Conservation (phyloP, 2,888 invertebrate genomes). For the Parochlus steinenii region DNA sequence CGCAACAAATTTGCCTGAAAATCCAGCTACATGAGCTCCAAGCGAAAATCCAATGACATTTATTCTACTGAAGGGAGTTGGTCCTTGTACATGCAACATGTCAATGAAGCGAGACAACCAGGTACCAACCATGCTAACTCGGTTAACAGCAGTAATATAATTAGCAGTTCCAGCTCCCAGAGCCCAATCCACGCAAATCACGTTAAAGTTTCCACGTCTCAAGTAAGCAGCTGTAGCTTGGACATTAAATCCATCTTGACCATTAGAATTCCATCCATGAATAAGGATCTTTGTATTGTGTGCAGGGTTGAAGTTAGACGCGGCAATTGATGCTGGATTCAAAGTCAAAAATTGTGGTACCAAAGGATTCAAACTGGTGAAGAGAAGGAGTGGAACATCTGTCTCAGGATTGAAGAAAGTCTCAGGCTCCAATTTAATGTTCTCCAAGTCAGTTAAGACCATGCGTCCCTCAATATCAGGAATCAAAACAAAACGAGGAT, state of each 20-base stretch:
- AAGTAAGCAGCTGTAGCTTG: constrained; percentile 7
- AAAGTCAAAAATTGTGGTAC: background rate
- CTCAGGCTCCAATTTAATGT: background rate
- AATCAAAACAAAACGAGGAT: constrained; percentile 6
- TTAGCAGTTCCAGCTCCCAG: background rate
- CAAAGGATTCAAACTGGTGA: constrained; percentile 8
- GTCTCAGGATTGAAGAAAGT: constrained; percentile 4
- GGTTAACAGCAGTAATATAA: constrained; percentile 8
- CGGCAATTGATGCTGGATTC: constrained; percentile 14
- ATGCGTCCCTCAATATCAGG: constrained; percentile 9
- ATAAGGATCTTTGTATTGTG: constrained; percentile 19
- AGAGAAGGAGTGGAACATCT: constrained; percentile 4
- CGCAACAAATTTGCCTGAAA: constrained; percentile 14
- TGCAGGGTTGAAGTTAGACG: constrained; percentile 20
- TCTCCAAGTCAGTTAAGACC: constrained; percentile 7
- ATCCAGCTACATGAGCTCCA: constrained; percentile 17
- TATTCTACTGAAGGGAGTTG: too few species aligned
- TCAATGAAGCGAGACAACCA: constrained; percentile 16
- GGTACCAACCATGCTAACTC: constrained; percentile 13
- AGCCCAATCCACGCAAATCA: constrained; percentile 17
- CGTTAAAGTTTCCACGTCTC: constrained; percentile 5
- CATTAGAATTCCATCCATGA: constrained; percentile 15
- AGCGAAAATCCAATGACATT: constrained; percentile 18
- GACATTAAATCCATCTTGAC: background rate
- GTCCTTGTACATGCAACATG: too few species aligned